Evolutionary conservation across 2,888 invertebrate genomes (phyloP).

Genomic region (Stenchaetothrips biformis): DNA sequence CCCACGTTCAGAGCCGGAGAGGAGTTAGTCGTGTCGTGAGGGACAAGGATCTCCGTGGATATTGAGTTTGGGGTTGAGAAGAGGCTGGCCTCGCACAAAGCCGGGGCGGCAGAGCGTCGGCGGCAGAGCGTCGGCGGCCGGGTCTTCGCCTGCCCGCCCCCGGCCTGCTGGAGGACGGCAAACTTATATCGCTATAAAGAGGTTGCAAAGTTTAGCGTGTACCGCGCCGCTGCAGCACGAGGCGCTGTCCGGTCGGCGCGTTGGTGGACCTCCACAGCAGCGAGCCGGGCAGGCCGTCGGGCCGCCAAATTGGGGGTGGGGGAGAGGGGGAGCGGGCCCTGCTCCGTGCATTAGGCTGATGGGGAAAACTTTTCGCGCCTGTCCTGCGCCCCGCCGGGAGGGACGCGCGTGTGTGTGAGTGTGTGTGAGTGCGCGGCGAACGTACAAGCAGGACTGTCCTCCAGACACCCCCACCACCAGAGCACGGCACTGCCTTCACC

Average conservation of each 20-base stretch:
- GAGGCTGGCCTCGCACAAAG: background rate
- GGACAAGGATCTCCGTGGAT: background rate
- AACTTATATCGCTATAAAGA: too few species aligned
- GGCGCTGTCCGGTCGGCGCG: too few species aligned
- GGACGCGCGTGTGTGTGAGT: background rate
- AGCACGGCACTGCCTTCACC: too few species aligned
- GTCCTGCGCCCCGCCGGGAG: background rate
- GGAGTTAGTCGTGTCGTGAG: too few species aligned
- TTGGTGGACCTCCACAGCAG: too few species aligned
- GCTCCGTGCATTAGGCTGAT: constrained; percentile 15
- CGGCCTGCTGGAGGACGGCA: background rate
- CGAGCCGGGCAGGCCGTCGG: too few species aligned
- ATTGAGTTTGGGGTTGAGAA: background rate
- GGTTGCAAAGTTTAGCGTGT: too few species aligned
- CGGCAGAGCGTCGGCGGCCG: background rate
- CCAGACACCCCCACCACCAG: too few species aligned
- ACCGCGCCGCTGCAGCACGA: too few species aligned
- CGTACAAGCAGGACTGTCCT: too few species aligned
- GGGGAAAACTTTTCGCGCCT: constrained; percentile 18
- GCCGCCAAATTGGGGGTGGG: constrained; percentile 8
- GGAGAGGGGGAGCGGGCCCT: background rate
- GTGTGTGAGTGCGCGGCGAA: background rate
- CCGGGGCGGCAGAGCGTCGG: background rate
- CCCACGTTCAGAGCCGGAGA: too few species aligned
- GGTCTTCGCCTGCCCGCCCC: background rate